Base-by-base conservation (phyloP, 2,113 vertebrate species). In the Gavia stellata region DNA sequence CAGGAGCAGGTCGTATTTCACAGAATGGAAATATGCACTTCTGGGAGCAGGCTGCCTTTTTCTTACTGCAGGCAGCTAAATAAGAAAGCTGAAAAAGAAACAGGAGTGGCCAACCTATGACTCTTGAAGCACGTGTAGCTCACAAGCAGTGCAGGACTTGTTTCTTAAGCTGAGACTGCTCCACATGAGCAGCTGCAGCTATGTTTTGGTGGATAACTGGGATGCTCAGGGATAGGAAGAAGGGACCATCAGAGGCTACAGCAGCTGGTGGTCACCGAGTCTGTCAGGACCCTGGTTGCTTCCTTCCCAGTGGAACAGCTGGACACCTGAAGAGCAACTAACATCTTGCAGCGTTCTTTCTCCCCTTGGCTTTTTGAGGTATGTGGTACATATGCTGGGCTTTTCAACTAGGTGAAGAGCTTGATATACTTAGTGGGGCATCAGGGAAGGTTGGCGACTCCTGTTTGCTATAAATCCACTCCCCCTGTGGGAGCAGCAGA, bases 51-150 rank as follows among this genome's bases (percentile, higher is more conserved):
- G 38, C 77, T 80, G 79, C 78, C 62, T 77, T 40, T 20, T 96
- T 95, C 83, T 83, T 83, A 84, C 47, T 83, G 87, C 53, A 65
- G 53, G 53, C 84, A 94, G 91, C 80, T 67, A 73, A 95, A 96
- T 80, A 91, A 92, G 94, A 96, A 93, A 91, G 86, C 91, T 94
- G 90, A 90, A 96, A 98, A 96, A 96, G 82, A 95, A 94, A 82
- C 36, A 67, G 72, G 52, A 87, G 47, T 7, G 5, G 47, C 47
- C 33, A 65, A 3, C 42, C 59, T 52, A 5, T n/a, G 44, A 44
- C 40, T 84, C 81, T 44, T 38, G 61, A 68, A 40, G 75, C 44
- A 79, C 5, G 0, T 31, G 8, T n/a, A 58, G 53, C 20, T 91
- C 42, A n/a, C 38, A 81, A 44, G 61, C 28, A 42, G 14, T 1